Base-by-base conservation (phyloP, 2,797 vertebrate genomes). In the Eospalax fontanierii region DNA sequence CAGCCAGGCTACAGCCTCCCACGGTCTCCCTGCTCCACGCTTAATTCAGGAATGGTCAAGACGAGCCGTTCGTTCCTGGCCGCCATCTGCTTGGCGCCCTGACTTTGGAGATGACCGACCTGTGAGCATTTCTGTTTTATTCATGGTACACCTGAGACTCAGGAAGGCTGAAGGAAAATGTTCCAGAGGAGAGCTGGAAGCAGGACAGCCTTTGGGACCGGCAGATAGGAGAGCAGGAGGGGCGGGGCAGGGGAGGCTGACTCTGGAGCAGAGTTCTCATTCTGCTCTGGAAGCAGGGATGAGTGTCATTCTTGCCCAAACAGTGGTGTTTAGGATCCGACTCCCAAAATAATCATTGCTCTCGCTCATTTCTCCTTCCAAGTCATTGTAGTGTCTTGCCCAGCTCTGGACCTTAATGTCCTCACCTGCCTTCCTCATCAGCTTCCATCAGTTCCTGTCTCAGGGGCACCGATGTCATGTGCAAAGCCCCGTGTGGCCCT, bases 381-480 rank as follows among this genome's bases (percentile, higher is more conserved):
- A 85, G 74, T 59, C 30, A 7, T 21, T 9, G 19, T 0, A 4
- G 3, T 0, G 24, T 24, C 43, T 22, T 65, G 46, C 70, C 82
- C 43, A 8, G 54, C 30, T 10, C 1, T 2, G 71, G n/a, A n/a
- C n/a, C n/a, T n/a, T n/a, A n/a, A n/a, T n/a, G n/a, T n/a, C n/a
- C n/a, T n/a, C n/a, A n/a, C n/a, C 0, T 16, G 12, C 40, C 68
- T 4, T n/a, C 19, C 10, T 28, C 35, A 4, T 33, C 21, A 14
- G 10, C 28, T 43, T 22, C 70, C 18, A 3, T 11, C 1, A 15
- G 28, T 22, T 30, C 14, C 6, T 0, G 0, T 19, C 46, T 24
- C 6, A 2, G 21, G 30, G 54, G 0, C n/a, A 65, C 24, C 8
- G 0, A 6, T 2, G 54, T 38, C 7, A 1, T 0, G 1, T 35